Evolutionary conservation across 2,113 vertebrate species (phyloP).

Genomic region (Agapornis roseicollis): DNA sequence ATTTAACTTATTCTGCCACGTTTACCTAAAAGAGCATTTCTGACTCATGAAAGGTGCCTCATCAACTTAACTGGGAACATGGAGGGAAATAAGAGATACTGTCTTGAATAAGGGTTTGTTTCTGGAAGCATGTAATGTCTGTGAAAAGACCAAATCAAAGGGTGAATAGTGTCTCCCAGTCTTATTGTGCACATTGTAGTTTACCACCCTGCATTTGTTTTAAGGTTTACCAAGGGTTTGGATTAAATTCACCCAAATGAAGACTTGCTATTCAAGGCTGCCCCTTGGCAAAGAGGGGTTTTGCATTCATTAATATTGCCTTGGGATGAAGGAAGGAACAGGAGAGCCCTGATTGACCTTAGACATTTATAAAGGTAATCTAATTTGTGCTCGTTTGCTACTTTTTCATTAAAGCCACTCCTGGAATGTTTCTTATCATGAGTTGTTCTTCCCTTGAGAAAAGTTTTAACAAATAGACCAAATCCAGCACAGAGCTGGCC

Average conservation of each 20-base stretch:
- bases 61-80: background rate
- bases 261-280: constrained; percentile 53
- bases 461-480: constrained; percentile 56
- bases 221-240: constrained; percentile 8
- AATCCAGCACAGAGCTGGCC: background rate
- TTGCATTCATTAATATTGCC: constrained; percentile 66
- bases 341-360: constrained; percentile 56
- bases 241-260: constrained; percentile 34
- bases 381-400: constrained; percentile 66
- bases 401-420: constrained; percentile 66
- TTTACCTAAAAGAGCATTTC: background rate
- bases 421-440: constrained; percentile 55
- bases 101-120: background rate
- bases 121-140: background rate
- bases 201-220: background rate
- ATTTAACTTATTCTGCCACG: background rate
- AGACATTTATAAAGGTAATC: constrained; percentile 65
- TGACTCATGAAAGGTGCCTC: background rate
- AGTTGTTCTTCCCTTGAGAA: constrained; percentile 41
- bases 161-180: background rate
- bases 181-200: background rate
- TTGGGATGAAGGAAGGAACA: constrained; percentile 54
- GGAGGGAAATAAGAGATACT: background rate
- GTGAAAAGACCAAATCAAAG: background rate
- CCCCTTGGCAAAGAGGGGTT: constrained; percentile 12